Conservation (phyloP, 2,113 vertebrate genomes). For the Plecturocebus donacophilus region DNA sequence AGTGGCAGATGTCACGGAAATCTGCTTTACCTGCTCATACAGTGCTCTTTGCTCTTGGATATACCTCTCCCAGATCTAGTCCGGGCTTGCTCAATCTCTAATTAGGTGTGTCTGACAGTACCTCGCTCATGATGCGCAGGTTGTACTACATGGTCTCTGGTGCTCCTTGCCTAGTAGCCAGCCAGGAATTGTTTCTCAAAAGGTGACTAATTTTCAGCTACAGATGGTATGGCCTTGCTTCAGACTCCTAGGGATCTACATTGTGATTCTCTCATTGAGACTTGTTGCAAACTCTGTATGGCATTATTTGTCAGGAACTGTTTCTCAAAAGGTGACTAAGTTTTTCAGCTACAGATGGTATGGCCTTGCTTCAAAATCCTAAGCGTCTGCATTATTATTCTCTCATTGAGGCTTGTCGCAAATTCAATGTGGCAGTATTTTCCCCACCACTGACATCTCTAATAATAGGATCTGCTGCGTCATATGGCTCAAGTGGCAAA, state of each 20-base stretch:
- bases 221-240: not conserved
- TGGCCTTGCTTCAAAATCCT: not conserved
- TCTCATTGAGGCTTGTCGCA: not conserved
- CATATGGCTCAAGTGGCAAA: not conserved
- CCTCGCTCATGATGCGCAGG: not conserved
- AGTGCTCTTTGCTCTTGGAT: not conserved
- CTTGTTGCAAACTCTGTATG: not conserved
- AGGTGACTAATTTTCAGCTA: not conserved
- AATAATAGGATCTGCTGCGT: not conserved
- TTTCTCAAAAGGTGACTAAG: not conserved
- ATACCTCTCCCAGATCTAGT: not conserved
- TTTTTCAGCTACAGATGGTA: not conserved
- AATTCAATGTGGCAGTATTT: not conserved
- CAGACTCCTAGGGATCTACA: not conserved
- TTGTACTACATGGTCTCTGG: not conserved
- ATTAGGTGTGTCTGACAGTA: not conserved
- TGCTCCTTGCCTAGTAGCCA: not conserved
- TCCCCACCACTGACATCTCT: not conserved
- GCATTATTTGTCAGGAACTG: not conserved
- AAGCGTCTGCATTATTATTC: not conserved
- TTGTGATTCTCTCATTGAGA: not conserved
- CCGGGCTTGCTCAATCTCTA: not conserved
- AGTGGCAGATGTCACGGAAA: not conserved
- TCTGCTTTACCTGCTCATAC: not conserved
- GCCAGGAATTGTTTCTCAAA: not conserved